Percentiles rank a stretch among this genome's conserved stretches.
These are phyloP conservation scores for Drosophila cardini DNA, from an alignment of 1,140 invertebrate species.

Conservation along the genomic window DNA sequence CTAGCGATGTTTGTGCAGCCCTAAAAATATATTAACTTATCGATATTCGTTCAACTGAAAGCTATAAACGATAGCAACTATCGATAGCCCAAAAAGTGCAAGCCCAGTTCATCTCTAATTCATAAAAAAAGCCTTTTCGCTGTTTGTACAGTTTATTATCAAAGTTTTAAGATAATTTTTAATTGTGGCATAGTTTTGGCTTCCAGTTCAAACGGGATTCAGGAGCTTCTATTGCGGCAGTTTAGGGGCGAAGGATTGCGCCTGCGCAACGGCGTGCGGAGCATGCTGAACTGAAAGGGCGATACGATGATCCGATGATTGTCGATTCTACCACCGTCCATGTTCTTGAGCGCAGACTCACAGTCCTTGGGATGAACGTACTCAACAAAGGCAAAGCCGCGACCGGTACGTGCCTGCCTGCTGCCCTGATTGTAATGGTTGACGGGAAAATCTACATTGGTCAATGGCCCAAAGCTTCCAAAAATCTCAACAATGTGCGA, in stretches of 20 bases:
- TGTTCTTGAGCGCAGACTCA: slow-evolving; percentile 47
- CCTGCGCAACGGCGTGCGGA: slow-evolving; percentile 46
- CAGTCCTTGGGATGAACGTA: slow-evolving; percentile 52
- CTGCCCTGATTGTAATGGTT: slow-evolving; percentile 20
- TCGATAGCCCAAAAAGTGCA: not conserved
- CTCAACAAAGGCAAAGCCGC: slow-evolving; percentile 66
- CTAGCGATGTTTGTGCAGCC: no score
- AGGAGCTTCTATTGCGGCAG: not conserved
- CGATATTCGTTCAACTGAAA: not conserved
- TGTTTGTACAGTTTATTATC: not conserved
- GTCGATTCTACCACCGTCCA: slow-evolving; percentile 65
- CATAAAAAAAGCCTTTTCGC: not conserved
- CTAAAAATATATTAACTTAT: no score
- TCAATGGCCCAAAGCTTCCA: slow-evolving; percentile 49
- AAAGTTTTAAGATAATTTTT: not conserved
- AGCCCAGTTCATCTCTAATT: not conserved
- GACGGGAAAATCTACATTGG: slow-evolving; percentile 60
- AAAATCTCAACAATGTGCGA: slow-evolving; percentile 61
- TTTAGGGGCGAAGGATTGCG: slow-evolving; percentile 53
- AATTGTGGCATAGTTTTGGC: not conserved
- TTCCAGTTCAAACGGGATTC: not conserved
- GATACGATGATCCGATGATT: slow-evolving; percentile 49
- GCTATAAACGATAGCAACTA: not conserved
- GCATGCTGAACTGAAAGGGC: slow-evolving; percentile 45
- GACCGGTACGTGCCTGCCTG: slow-evolving; percentile 1